Evolutionary conservation across 1,140 invertebrate species (phyloP).

Genomic region (Cephus cinctus): DNA sequence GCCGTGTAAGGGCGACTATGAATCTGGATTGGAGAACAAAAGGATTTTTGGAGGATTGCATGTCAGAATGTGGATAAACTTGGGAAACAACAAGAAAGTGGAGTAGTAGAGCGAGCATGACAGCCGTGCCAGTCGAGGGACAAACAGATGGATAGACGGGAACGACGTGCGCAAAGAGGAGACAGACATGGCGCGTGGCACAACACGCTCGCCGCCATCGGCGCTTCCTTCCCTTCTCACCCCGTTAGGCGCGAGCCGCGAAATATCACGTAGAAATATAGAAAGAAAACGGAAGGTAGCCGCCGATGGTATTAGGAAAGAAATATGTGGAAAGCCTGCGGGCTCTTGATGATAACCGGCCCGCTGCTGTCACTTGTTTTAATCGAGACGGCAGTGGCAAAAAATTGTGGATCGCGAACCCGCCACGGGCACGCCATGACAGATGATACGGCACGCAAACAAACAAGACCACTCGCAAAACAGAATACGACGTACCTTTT

Average conservation of each 20-base stretch:
- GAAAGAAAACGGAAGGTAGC: neutral
- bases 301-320: neutral
- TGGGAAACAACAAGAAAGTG: constrained; percentile 31
- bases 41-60: too few species aligned
- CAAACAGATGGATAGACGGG: constrained; percentile 23
- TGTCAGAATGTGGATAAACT: too few species aligned
- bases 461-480: constrained; percentile 33
- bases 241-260: constrained; percentile 9
- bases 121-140: constrained; percentile 8
- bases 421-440: constrained; percentile 40
- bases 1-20: neutral
- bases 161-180: constrained; percentile 39
- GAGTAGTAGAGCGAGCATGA: constrained; percentile 31
- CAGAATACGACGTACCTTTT: constrained; percentile 16
- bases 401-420: constrained; percentile 15
- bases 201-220: constrained; percentile 43
- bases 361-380: neutral
- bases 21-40: too few species aligned
- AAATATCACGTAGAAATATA: neutral
- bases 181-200: constrained; percentile 48
- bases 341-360: neutral
- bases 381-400: neutral
- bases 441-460: constrained; percentile 38
- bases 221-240: constrained; percentile 25
- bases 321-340: neutral